These are phyloP conservation scores for Drosophila subsilvestris DNA, from an alignment of 2,888 invertebrate species.

Conservation along the genomic window DNA sequence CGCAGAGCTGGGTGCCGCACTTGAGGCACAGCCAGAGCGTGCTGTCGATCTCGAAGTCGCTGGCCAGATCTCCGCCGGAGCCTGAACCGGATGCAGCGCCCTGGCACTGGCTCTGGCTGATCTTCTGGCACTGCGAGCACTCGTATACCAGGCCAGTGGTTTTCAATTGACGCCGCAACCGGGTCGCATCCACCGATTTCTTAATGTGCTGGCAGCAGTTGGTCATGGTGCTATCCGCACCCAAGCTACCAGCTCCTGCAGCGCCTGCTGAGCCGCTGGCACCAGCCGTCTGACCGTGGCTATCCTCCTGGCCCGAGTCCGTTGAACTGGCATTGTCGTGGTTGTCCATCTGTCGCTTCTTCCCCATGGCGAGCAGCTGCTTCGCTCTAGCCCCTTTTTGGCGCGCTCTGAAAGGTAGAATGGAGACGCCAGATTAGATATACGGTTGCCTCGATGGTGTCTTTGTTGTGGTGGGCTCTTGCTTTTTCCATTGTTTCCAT, in stretches of 20 bases:
- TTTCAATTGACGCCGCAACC: constrained; percentile 86
- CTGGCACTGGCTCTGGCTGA: constrained; percentile 56
- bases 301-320: constrained; percentile 89
- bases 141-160: constrained; percentile 85
- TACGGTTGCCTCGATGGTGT: not conserved
- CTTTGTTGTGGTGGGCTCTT: not conserved
- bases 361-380: constrained; percentile 86
- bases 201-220: constrained; percentile 87
- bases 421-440: not conserved
- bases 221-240: constrained; percentile 14
- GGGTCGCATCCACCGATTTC: constrained; percentile 88
- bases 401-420: constrained; percentile 20
- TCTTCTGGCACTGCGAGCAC: constrained; percentile 86
- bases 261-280: constrained; percentile 79
- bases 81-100: constrained; percentile 77
- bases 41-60: constrained; percentile 84
- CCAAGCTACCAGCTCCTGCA: not conserved
- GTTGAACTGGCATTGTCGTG: constrained; percentile 88
- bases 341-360: constrained; percentile 90
- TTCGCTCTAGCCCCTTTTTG: constrained; percentile 23
- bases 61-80: constrained; percentile 17
- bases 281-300: constrained; percentile 64
- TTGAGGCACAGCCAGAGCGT: constrained; percentile 92
- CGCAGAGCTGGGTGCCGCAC: constrained; percentile 92
- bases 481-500: not conserved